Conservation (phyloP, 2,797 vertebrate genomes). For the Hoplostethus mediterraneus region DNA sequence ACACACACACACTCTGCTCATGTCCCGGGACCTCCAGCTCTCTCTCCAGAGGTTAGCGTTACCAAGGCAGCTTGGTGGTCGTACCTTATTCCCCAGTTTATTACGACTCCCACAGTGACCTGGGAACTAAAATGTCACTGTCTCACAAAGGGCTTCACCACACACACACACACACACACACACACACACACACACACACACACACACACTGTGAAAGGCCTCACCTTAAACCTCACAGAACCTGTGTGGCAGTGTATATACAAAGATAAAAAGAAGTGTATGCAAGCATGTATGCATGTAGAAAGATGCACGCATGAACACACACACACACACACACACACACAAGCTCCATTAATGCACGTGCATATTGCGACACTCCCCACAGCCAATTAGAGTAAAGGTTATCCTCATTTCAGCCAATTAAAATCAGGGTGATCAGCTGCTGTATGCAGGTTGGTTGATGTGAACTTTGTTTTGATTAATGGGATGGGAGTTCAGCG, state of each 20-base stretch:
- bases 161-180: too few relatives aligned
- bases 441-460: constrained; percentile 60
- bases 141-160: constrained; percentile 42
- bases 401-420: constrained; percentile 69
- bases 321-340: constrained; percentile 2
- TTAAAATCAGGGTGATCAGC: constrained; percentile 66
- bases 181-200: neutral
- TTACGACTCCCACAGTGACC: constrained; percentile 50
- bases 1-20: constrained; percentile 1
- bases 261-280: neutral
- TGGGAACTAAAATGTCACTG: constrained; percentile 68
- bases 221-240: constrained; percentile 32
- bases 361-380: constrained; percentile 22
- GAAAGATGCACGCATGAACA: constrained; percentile 10
- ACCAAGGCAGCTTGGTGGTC: constrained; percentile 35
- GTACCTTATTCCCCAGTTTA: constrained; percentile 38
- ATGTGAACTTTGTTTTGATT: constrained; percentile 68
- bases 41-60: constrained; percentile 24
- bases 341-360: constrained; percentile 24
- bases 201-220: constrained; percentile 11
- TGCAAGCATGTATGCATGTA: constrained; percentile 18
- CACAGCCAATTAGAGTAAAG: constrained; percentile 74
- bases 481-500: constrained; percentile 37
- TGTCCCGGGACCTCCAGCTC: neutral
- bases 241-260: neutral